Base-by-base conservation (phyloP, 1,140 invertebrate species). In the Helicoverpa zea region DNA sequence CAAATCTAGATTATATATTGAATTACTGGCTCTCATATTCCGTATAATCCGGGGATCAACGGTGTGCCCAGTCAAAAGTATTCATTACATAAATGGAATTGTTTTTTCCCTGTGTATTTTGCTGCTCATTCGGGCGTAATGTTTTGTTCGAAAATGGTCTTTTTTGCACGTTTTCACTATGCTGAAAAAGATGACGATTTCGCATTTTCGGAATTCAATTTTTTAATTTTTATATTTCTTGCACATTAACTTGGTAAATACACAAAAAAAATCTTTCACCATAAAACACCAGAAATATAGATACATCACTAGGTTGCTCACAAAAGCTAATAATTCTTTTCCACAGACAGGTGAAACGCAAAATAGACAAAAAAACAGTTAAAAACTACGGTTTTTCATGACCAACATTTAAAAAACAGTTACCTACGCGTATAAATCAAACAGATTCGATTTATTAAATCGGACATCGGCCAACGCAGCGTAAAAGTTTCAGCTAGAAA, bases 401-500 rank as follows among this genome's bases (percentile, higher is more conserved):
- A 49, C 64, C 16, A 54, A 18, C 54, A 59, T 74, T 74, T 16
- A 49, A 29, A 77, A 59, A 58, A 78, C 51, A 23, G 51, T 49
- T 29, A 43, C 35, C 35, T 43, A 49, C 49, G 63, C 12, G n/a
- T 18, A 56, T 79, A 70, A 58, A 75, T 81, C 63, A 70, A 64
- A 54, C 30, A 47, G 51, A 76, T 16, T 58, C 72, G 54, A 75
- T 75, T 81, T 68, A 75, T 66, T 81, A 75, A 81, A 81, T 58
- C 30, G 51, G 23, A 66, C n/a, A 64, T 76, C 11, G 58, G 14
- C 13, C 18, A 35, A 51, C 18, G 51, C 18, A 61, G 63, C 61
- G 73, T 47, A 68, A 82, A 82, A 83, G 64, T 77, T 80, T 75
- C 29, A 74, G 49, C 61, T 64, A 68, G 51, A 47, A 70, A 77